Evolutionary conservation across 2,888 invertebrate genomes (phyloP).

Genomic region (Esperia sulphurella): DNA sequence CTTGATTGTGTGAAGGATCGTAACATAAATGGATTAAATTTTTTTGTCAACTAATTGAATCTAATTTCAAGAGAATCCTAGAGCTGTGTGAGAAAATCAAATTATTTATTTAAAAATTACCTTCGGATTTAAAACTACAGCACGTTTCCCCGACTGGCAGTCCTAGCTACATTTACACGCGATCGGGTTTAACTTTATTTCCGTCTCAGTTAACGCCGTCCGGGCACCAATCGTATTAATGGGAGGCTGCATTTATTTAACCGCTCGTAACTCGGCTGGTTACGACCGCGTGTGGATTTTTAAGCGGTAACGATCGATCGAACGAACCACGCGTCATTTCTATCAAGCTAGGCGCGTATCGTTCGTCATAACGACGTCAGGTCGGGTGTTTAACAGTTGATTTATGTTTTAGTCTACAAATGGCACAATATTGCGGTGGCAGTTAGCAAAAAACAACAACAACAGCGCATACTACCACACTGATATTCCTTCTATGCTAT

Average conservation of each 20-base stretch:
- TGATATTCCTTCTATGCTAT: too few relatives aligned
- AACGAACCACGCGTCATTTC: slow-evolving; percentile 41
- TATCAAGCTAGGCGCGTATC: slow-evolving; percentile 26
- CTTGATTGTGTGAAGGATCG: too few relatives aligned
- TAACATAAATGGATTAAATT: too few relatives aligned
- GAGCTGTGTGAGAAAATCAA: too few relatives aligned
- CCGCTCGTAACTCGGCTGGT: slow-evolving; percentile 67
- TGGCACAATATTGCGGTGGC: neutral
- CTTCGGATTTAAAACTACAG: neutral
- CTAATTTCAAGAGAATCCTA: too few relatives aligned
- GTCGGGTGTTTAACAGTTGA: slow-evolving; percentile 25
- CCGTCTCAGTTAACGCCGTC: slow-evolving; percentile 53
- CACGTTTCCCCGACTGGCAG: neutral
- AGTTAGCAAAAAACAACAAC: neutral
- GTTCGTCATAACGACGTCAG: slow-evolving; percentile 40
- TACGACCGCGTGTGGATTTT: slow-evolving; percentile 64
- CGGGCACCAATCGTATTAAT: slow-evolving; percentile 60
- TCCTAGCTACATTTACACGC: slow-evolving; percentile 15
- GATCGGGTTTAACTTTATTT: slow-evolving; percentile 65
- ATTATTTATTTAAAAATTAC: neutral
- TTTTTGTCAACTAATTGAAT: too few relatives aligned
- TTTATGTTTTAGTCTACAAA: slow-evolving; percentile 14
- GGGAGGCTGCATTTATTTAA: slow-evolving; percentile 71
- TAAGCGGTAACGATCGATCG: slow-evolving; percentile 45
- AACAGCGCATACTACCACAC: too few relatives aligned